phyloP scores from a whole-genome alignment of 2,797 vertebrate species.

The Arnoldichthys spilopterus region DNA sequence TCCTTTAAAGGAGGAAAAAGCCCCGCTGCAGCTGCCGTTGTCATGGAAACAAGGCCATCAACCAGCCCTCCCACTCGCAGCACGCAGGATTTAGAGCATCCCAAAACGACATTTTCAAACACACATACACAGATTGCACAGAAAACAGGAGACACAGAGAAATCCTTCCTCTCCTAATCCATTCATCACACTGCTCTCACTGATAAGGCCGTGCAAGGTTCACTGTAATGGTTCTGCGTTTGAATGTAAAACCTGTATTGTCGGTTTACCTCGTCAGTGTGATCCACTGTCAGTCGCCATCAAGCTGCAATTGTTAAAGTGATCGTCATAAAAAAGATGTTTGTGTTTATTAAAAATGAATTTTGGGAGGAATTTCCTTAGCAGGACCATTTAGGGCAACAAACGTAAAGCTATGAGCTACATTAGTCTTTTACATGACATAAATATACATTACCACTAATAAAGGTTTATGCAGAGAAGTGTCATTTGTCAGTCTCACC shows the following conservation, averaged over 20 bases:
- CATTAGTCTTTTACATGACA: no score
- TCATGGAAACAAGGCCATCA: constrained; percentile 62
- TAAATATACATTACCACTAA: no score
- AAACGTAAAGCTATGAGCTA: no score
- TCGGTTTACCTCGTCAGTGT: no score
- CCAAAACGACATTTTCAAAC: constrained; percentile 41
- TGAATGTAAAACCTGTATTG: not conserved
- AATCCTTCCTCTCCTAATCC: not conserved
- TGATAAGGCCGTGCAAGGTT: not conserved
- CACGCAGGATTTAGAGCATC: constrained; percentile 47
- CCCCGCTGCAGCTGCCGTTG: constrained; percentile 59
- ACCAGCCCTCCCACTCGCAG: constrained; percentile 43
- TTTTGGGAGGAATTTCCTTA: no score
- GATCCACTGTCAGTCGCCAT: no score
- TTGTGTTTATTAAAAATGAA: no score
- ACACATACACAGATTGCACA: not conserved
- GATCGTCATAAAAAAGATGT: no score
- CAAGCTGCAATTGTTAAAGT: no score
- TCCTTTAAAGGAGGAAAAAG: constrained; percentile 41
- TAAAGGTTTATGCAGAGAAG: no score
- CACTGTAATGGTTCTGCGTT: not conserved
- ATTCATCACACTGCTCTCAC: not conserved
- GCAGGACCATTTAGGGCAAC: no score
- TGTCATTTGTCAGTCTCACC: no score
- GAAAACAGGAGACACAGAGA: not conserved